Base-by-base conservation (phyloP, 1,140 invertebrate species). In the Drosophila pectinifera region DNA sequence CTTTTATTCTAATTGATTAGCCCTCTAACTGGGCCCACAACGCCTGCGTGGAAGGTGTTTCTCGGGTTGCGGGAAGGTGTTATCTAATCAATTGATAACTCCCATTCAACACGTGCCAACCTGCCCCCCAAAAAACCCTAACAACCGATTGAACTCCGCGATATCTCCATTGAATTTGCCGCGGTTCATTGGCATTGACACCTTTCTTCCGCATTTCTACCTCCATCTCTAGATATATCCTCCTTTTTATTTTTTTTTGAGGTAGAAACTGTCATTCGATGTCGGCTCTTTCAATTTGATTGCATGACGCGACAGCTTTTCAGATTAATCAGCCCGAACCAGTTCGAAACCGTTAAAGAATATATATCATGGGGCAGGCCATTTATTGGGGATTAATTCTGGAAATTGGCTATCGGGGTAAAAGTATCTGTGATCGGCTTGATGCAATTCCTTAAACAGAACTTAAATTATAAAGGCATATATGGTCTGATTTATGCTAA, bases 291-390 rank as follows among this genome's bases (percentile, higher is more conserved):
- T 74, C 64, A 80, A 80, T 80, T 80, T 75, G 56, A 80, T 80
- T 63, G 63, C 45, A 80, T 80, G 78, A 80, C 78, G 46, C 70
- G 70, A 70, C 78, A 51, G n/a, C 49, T 78, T 78, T 78, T 31
- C 11, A 57, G 55, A 73, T 73, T 78, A 79, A 72, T 16, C 16
- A 28, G 2, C 4, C 18, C 16, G 1, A 62, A 24, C 45, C 43
- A 34, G 39, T 20, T 43, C 4, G 18, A 38, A 28, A 65, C 77
- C 62, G 77, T 80, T 80, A 75, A 70, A 39, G 57, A 61, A 26
- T 49, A 65, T 51, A 51, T 73, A 38, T 42, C 41, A 62, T 72
- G 36, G 14, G 31, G 10, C 24, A 26, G 39, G n/a, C 62, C 46
- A 51, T 69, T 70, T 39, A 55, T 42, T 31, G 42, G 62, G 64